These are phyloP conservation scores for Corythoichthys intestinalis DNA, from an alignment of 2,113 vertebrate genomes.

Conservation along the genomic window DNA sequence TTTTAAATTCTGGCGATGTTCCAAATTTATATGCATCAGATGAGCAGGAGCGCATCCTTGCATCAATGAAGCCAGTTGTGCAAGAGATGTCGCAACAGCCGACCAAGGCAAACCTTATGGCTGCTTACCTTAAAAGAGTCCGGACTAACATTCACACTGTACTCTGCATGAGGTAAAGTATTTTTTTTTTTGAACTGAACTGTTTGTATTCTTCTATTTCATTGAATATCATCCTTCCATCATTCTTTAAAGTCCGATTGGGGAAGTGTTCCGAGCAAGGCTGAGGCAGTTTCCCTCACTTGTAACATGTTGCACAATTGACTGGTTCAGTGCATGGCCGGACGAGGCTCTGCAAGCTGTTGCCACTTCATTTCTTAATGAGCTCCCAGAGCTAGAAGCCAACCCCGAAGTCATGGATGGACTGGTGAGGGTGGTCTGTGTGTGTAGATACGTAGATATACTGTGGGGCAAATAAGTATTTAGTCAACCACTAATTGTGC, in stretches of 20 bases:
- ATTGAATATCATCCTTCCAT: neutral
- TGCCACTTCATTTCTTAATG: constrained; percentile 76
- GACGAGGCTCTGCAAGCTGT: constrained; percentile 84
- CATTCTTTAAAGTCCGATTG: constrained; percentile 74
- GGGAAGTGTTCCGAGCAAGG: constrained; percentile 84
- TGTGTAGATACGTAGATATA: too few species aligned
- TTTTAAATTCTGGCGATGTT: constrained; percentile 87
- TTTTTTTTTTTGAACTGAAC: neutral
- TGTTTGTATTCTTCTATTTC: neutral
- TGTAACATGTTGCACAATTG: constrained; percentile 89
- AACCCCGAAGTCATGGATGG: constrained; percentile 50
- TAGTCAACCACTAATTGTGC: too few species aligned
- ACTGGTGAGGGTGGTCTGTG: constrained; percentile 73
- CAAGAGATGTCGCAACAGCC: constrained; percentile 82
- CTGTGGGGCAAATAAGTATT: too few species aligned
- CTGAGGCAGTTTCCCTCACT: constrained; percentile 90
- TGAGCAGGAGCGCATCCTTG: constrained; percentile 83
- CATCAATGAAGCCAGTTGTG: constrained; percentile 79
- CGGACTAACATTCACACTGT: constrained; percentile 85
- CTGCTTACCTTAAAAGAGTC: constrained; percentile 78
- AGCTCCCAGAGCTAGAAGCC: constrained; percentile 76
- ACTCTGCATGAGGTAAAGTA: constrained; percentile 86
- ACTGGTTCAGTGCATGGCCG: constrained; percentile 93
- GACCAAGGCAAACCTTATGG: constrained; percentile 87
- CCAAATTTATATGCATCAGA: constrained; percentile 82